Conservation (phyloP, 2,888 invertebrate species). For the Orthonevra nobilis region DNA sequence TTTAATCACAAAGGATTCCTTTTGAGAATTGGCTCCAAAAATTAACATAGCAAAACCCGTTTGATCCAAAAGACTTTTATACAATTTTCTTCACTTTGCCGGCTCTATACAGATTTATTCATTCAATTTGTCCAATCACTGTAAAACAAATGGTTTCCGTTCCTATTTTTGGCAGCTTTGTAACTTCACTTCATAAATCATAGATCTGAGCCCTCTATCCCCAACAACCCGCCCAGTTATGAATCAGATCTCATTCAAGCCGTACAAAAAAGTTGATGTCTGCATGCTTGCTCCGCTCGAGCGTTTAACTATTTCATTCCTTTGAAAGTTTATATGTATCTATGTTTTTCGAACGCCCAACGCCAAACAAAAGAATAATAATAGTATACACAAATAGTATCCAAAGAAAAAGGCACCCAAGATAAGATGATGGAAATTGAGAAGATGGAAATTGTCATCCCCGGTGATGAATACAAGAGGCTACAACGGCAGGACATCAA, state of each 20-base stretch:
- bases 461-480: background rate
- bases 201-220: background rate
- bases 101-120: slow-evolving; percentile 53
- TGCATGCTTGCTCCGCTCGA: slow-evolving; percentile 18
- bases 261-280: slow-evolving; percentile 8
- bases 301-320: slow-evolving; percentile 54
- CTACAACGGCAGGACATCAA: slow-evolving; percentile 2
- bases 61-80: no score
- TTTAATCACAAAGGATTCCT: no score
- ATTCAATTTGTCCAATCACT: slow-evolving; percentile 65
- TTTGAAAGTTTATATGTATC: no score
- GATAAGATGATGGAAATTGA: slow-evolving; percentile 45
- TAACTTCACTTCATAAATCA: slow-evolving; percentile 57
- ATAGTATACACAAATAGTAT: slow-evolving; percentile 3
- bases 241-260: background rate
- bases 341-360: background rate
- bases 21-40: no score
- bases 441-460: slow-evolving; percentile 30
- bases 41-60: no score
- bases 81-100: slow-evolving; percentile 56
- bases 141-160: slow-evolving; percentile 26
- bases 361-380: slow-evolving; percentile 40
- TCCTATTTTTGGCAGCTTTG: slow-evolving; percentile 33
- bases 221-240: background rate
- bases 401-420: slow-evolving; percentile 14